Percentiles rank a stretch among this genome's conserved stretches.
Conservation (phyloP, 2,888 invertebrate species). For the Drosophila lacicola region DNA sequence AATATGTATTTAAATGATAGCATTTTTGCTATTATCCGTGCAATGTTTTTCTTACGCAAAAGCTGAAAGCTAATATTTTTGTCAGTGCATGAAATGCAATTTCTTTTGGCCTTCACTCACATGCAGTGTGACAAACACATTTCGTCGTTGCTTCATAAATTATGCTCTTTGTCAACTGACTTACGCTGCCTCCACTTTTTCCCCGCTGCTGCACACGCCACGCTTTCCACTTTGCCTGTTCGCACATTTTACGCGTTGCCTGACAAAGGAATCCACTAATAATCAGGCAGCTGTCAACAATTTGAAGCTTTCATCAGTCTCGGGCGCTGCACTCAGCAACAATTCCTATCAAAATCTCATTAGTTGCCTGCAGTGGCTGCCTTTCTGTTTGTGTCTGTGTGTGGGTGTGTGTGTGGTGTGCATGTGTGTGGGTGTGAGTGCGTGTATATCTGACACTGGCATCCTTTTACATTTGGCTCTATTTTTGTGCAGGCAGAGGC, state of each 20-base stretch:
- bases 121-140: constrained; percentile 47
- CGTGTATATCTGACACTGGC: constrained; percentile 3
- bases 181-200: not conserved
- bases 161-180: constrained; percentile 49
- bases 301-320: constrained; percentile 36
- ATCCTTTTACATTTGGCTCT: constrained; percentile 29
- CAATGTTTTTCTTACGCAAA: no score
- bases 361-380: constrained; percentile 35
- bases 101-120: constrained; percentile 43
- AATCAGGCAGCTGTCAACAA: constrained; percentile 65
- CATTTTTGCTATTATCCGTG: no score
- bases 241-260: constrained; percentile 10
- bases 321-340: constrained; percentile 15
- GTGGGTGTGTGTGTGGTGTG: not conserved
- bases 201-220: no score
- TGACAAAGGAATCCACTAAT: constrained; percentile 49
- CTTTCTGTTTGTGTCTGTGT: constrained; percentile 1
- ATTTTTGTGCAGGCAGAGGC: constrained; percentile 28
- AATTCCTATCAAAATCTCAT: constrained; percentile 68
- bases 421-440: constrained; percentile 4
- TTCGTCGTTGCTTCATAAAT: constrained; percentile 41
- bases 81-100: constrained; percentile 2
- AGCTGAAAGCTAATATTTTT: not conserved
- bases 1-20: no score
- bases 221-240: not conserved